Evolutionary conservation across 2,888 invertebrate genomes (phyloP).

Genomic region (Drosophila suboccidentalis): DNA sequence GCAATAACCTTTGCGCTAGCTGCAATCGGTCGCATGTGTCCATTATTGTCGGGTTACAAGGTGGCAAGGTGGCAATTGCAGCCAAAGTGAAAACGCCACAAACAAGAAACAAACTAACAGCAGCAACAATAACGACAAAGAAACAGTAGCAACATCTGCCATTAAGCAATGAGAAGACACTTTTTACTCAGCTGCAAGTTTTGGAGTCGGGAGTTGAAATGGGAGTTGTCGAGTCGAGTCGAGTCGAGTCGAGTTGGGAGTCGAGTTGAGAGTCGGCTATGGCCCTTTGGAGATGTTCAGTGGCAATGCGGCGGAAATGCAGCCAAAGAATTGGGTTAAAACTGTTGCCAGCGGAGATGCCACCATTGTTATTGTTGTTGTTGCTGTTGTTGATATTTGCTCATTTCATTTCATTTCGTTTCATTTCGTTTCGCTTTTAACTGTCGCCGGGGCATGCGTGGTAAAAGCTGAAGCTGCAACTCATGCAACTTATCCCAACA

Average conservation of each 20-base stretch:
- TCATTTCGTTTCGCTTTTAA: conserved; percentile 65
- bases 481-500: conserved; percentile 63
- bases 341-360: conserved; percentile 31
- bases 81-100: conserved; percentile 71
- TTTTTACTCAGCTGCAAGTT: conserved; percentile 44
- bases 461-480: conserved; percentile 65
- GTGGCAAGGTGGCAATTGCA: conserved; percentile 53
- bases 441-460: conserved; percentile 61
- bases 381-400: conserved; percentile 52
- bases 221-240: conserved; percentile 6
- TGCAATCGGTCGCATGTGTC: conserved; percentile 61
- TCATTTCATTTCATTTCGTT: conserved; percentile 15
- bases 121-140: conserved; percentile 31
- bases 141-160: conserved; percentile 76
- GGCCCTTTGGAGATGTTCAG: conserved; percentile 54
- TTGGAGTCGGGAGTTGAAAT: conserved; percentile 4
- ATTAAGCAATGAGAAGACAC: conserved; percentile 79
- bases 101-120: conserved; percentile 40
- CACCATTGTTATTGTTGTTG: conserved; percentile 29
- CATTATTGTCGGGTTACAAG: conserved; percentile 62
- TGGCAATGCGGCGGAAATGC: conserved; percentile 57
- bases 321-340: conserved; percentile 74
- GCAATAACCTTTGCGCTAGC: conserved; percentile 66
- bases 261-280: conserved; percentile 17
- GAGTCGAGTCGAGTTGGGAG: conserved; percentile 4